Percentiles rank a stretch among this genome's conserved stretches.
Conservation (phyloP, 2,113 vertebrate species). For the Gymnobelideus leadbeateri region DNA sequence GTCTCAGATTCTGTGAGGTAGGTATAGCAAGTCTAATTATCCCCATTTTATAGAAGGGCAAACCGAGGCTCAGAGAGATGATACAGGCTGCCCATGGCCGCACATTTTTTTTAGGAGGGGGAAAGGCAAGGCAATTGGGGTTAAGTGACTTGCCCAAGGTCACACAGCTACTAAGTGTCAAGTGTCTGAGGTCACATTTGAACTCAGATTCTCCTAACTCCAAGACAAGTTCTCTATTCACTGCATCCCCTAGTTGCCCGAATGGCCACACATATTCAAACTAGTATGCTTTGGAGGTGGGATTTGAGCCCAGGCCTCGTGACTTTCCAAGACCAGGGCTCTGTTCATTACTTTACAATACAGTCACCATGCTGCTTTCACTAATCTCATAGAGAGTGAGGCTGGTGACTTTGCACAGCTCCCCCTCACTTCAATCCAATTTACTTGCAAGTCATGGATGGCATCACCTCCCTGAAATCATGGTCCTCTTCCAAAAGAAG, state of each 20-base stretch:
- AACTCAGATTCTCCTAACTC: no score
- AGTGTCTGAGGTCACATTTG: no score
- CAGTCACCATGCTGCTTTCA: background rate
- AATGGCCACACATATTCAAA: background rate
- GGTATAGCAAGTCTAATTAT: background rate
- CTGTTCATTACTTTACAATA: background rate
- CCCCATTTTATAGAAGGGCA: background rate
- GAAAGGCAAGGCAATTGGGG: no score
- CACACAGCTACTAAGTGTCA: no score
- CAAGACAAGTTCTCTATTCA: no score
- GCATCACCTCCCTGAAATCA: no score
- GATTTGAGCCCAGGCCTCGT: background rate
- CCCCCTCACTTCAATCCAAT: no score
- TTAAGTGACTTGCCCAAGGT: no score
- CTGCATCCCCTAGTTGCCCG: no score
- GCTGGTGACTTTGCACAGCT: no score
- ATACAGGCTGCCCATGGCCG: background rate
- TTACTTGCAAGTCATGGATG: no score
- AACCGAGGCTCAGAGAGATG: background rate
- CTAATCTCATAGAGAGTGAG: background rate
- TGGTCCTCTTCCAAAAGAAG: no score
- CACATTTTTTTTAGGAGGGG: background rate
- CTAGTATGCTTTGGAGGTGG: background rate
- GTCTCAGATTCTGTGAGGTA: background rate
- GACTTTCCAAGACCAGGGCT: background rate